Base-by-base conservation (phyloP, 2,797 vertebrate genomes). In the Pangasius djambal region DNA sequence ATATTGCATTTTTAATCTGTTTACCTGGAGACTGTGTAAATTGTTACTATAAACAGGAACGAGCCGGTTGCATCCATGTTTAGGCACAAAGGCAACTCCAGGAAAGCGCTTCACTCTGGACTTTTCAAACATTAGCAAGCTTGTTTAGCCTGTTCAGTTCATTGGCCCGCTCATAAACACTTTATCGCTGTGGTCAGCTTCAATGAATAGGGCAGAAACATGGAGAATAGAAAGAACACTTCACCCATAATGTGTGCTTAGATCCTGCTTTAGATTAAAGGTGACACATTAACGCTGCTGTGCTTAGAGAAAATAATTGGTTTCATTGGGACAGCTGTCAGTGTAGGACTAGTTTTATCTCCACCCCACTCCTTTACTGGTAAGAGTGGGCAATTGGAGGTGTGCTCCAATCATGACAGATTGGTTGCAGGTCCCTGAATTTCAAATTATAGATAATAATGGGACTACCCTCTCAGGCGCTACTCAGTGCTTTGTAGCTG, bases 231-330 rank as follows among this genome's bases (percentile, higher is more conserved):
- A 83, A 61, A 83, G 31, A 6, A 48, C 8, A 50, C 20, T 28
- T 67, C 40, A 31, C 9, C 50, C 18, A 12, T 3, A 28, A 0
- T 34, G 18, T 85, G 18, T 34, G 65, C 8, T 55, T 55, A 10
- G 25, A n/a, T 85, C 65, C 63, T 12, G 5, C 44, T 85, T 55
- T 85, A 85, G 48, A 69, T 72, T 28, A 85, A 85, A 72, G 20
- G 50, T 72, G 65, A 34, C 83, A 72, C 31, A 72, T 28, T 55
- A 28, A 69, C 18, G 55, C 10, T 57, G 67, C 20, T 28, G 10
- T 55, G 83, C 67, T 69, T 34, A 15, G 18, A 85, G 9, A 55
- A 70, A 52, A 15, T 72, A 85, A 85, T 85, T 72, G 83, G 83
- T 85, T 72, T 50, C 83, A 55, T 25, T 25, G 44, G 65, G 83